Evolutionary conservation across 2,888 invertebrate species (phyloP), one percentile per base, ranked within the genome.

Genomic region (Eurytoma californica): DNA sequence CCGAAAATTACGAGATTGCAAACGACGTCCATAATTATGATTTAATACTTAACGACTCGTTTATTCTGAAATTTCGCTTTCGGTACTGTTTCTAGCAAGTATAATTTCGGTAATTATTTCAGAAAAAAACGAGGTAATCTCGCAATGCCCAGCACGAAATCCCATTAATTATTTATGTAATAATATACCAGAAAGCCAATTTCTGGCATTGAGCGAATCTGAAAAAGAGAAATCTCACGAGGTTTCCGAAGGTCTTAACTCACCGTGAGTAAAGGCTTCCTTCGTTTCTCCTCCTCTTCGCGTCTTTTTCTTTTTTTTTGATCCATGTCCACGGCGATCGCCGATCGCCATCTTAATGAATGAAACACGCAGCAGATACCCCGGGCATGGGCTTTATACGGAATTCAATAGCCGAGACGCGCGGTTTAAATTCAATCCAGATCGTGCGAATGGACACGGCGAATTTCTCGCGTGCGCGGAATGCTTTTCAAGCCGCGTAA

Each of bases 371-470:
- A 0, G 60, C 55, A 16, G 49, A 55, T 14, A 58, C 39, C 9
- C 24, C 18, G 72, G 30, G n/a, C n/a, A 12, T 14, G 5, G 47
- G 9, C 51, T 55, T 57, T 51, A 58, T 30, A 20, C 16, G 58
- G 47, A 51, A 65, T 65, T 30, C 65, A 72, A 66, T 58, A 58
- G 58, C 20, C 74, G 12, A 51, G 18, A 16, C 20, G 1, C 51
- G 57, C 47, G 65, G 53, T 80, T 80, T 55, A 77, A 57, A 80
- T 80, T 80, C 80, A 80, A 80, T 77, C 55, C 77, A 73, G 68
- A 70, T 74, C 63, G 77, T 57, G 72, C n/a, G 58, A 72, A 20
- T 58, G 57, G 69, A 69, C 55, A 39, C 24, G 18, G 58, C 74
- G 47, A 30, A 53, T 47, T 24, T 57, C 53, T 47, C 60, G 39